A percentile compares a stretch with the other conserved stretches of the same genome.
Conservation (phyloP, 1,140 invertebrate species). For the Teleogryllus occipitalis region DNA sequence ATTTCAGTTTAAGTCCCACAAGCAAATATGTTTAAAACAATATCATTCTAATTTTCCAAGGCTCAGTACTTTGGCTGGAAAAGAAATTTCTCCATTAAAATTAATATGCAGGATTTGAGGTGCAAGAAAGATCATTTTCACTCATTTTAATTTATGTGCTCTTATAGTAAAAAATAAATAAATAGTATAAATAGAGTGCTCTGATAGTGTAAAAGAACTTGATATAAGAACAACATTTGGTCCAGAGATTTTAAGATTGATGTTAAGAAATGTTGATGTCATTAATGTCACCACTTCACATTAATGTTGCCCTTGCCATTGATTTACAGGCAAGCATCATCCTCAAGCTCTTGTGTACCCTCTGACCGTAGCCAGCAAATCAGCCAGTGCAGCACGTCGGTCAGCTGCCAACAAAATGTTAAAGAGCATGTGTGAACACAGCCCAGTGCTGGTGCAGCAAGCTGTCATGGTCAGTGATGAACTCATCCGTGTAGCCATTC, state of each 20-base stretch:
- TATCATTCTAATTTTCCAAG: too few species aligned
- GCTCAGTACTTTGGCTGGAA: too few species aligned
- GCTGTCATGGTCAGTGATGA: conserved; percentile 90
- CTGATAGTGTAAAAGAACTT: too few species aligned
- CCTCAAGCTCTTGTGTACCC: conserved; percentile 94
- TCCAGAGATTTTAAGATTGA: not conserved
- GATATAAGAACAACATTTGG: too few species aligned
- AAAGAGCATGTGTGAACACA: conserved; percentile 92
- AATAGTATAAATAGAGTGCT: too few species aligned
- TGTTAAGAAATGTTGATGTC: not conserved
- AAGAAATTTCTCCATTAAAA: too few species aligned
- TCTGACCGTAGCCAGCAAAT: conserved; percentile 94
- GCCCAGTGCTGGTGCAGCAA: conserved; percentile 82
- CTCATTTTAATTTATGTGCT: too few species aligned
- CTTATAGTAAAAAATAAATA: too few species aligned
- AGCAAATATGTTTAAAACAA: too few species aligned
- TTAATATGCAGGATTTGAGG: too few species aligned
- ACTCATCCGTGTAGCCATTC: conserved; percentile 92
- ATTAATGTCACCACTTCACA: not conserved
- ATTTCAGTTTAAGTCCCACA: too few species aligned
- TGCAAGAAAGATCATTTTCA: too few species aligned
- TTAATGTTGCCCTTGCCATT: not conserved
- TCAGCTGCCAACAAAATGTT: conserved; percentile 92
- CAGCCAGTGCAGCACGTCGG: conserved; percentile 68
- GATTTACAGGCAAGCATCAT: conserved; percentile 51